Base-by-base conservation (phyloP, 2,113 vertebrate genomes). In the Corydoras maculifer region DNA sequence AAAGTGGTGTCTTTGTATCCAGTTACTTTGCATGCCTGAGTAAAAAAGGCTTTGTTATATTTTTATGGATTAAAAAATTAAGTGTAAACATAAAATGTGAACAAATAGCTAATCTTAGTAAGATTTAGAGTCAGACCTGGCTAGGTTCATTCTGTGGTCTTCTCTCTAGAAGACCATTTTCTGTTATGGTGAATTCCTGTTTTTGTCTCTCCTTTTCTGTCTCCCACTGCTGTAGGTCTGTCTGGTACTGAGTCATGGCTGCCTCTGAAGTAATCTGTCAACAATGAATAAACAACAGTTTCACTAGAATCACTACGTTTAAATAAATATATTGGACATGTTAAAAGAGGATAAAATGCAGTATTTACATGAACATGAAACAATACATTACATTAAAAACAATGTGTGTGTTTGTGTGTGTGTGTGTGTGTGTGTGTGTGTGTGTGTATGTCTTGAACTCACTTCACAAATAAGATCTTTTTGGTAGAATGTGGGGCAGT, bases 391-490 rank as follows among this genome's bases (percentile, higher is more conserved):
- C 18, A 25, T 25, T 2, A 25, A 25, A 25, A 25, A 25, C 18
- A 25, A 25, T 25, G 18, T 25, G 18, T 25, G 18, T 25, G 18
- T 25, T 1, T 25, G 18, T 25, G 18, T 25, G 18, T 25, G 18
- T 25, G 18, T 25, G n/a, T n/a, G n/a, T n/a, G n/a, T n/a, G n/a
- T n/a, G n/a, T n/a, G n/a, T n/a, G 32, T 5, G 2, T 65, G 13
- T 9, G 11, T 32, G 49, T 72, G 50, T 18, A 30, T 67, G 25
- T 9, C 32, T 55, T 29, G 2, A 4, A 62, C 88, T 83, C 63
- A 98, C 96, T 94, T 96, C 89, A 86, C 96, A 98, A 59, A 90
- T 30, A 60, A 95, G 76, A 76, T 96, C 91, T 15, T 87, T 53
- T 54, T 83, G 87, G 79, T 88, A 93, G 83, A 90, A 76, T 18